These are phyloP conservation scores for Trachemys scripta DNA, from an alignment of 2,113 vertebrate species.

Conservation along the genomic window DNA sequence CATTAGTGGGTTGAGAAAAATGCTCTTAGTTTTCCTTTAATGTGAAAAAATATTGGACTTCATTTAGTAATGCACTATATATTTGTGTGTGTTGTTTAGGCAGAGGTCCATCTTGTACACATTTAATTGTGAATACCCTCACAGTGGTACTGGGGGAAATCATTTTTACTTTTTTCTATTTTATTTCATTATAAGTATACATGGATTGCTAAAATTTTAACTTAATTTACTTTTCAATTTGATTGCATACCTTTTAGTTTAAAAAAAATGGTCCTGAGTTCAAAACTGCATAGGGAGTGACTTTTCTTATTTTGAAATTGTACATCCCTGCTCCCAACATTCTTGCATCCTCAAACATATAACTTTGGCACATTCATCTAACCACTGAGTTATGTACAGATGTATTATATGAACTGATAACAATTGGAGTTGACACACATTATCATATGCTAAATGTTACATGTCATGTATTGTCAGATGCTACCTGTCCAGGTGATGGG, in stretches of 20 bases:
- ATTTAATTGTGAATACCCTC: background rate
- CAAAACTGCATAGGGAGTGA: constrained; percentile 14
- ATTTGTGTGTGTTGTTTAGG: background rate
- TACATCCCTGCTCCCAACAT: background rate
- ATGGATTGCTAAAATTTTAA: background rate
- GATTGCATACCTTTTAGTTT: constrained; percentile 14
- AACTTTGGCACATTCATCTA: background rate
- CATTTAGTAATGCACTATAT: background rate
- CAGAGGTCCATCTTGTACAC: background rate
- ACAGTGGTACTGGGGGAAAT: background rate
- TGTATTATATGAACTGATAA: background rate
- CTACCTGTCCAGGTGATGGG: background rate
- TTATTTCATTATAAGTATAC: background rate
- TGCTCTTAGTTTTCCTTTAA: background rate
- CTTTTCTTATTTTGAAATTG: constrained; percentile 46
- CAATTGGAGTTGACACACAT: background rate
- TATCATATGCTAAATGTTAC: background rate
- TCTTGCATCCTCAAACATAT: background rate
- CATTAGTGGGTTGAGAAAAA: background rate
- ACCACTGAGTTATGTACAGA: constrained; percentile 22
- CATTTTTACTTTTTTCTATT: background rate
- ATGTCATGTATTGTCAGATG: background rate
- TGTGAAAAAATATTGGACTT: background rate
- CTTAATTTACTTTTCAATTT: constrained; percentile 27
- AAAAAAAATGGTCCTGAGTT: constrained; percentile 24